phyloP scores from a whole-genome alignment of 2,113 vertebrate genomes.

The Bagarius yarrelli region DNA sequence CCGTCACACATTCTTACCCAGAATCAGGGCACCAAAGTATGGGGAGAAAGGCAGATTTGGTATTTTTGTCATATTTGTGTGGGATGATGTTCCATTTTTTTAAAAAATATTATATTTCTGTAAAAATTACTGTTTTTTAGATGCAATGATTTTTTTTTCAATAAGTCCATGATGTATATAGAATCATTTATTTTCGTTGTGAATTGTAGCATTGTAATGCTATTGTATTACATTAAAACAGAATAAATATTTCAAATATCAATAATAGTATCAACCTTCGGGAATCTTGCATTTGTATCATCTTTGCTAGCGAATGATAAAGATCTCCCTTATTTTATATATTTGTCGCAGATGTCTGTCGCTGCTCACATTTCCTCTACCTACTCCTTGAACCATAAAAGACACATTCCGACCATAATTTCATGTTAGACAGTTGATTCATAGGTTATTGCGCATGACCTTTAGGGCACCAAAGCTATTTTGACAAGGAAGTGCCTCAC shows the following conservation, averaged over 20 bases:
- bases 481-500: constrained; percentile 24
- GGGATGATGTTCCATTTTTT: background rate
- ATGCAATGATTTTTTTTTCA: constrained; percentile 6
- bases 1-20: constrained; percentile 10
- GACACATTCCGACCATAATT: constrained; percentile 10
- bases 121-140: background rate
- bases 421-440: constrained; percentile 24
- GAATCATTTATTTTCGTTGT: background rate
- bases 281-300: background rate
- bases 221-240: background rate
- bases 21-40: constrained; percentile 9
- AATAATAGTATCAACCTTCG: background rate
- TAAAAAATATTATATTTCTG: background rate
- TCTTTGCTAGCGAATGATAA: background rate
- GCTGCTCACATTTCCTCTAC: background rate
- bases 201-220: constrained; percentile 11
- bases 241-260: background rate
- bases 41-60: background rate
- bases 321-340: background rate
- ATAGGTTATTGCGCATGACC: constrained; percentile 19
- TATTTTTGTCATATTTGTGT: constrained; percentile 23
- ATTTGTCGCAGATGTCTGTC: background rate
- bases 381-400: constrained; percentile 13
- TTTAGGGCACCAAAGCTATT: constrained; percentile 29
- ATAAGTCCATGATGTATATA: background rate